Evolutionary conservation across 2,797 vertebrate genomes (phyloP).

Genomic region (Liparis tanakae): DNA sequence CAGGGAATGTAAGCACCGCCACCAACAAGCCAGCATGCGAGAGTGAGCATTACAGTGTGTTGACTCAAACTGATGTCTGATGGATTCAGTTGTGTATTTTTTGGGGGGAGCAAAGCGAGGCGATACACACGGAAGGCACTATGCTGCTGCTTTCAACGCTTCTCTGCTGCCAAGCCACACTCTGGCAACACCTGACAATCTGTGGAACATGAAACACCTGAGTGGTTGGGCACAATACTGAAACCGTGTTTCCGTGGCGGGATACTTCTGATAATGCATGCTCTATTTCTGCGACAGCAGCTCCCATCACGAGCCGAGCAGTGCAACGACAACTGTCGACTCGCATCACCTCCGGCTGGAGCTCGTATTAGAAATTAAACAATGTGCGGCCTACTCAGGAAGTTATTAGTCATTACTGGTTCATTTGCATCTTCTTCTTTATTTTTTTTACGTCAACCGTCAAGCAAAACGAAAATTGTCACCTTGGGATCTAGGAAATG

Average conservation of each 20-base stretch:
- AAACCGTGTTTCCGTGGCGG: neutral
- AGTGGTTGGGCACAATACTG: conserved; percentile 2
- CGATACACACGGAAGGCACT: conserved; percentile 8
- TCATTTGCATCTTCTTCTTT: neutral
- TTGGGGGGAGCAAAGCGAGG: conserved; percentile 1
- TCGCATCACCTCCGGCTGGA: neutral
- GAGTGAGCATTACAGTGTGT: conserved; percentile 31
- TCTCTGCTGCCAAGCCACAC: conserved; percentile 15
- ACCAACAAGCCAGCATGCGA: conserved; percentile 12
- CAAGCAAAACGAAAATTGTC: neutral
- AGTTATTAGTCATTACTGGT: no score
- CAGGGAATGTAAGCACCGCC: conserved; percentile 9
- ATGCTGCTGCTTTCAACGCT: neutral
- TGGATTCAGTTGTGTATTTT: neutral
- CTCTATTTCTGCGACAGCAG: neutral
- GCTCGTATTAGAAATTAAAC: neutral
- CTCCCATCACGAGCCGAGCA: neutral
- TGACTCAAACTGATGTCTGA: conserved; percentile 20
- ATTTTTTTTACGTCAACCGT: neutral
- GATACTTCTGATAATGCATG: neutral
- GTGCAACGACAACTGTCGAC: neutral
- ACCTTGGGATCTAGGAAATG: neutral
- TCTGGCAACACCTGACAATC: conserved; percentile 25
- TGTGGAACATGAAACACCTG: neutral
- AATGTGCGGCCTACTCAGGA: neutral